Evolutionary conservation across 2,113 vertebrate species (phyloP).

Genomic region (Xiphophorus hellerii): DNA sequence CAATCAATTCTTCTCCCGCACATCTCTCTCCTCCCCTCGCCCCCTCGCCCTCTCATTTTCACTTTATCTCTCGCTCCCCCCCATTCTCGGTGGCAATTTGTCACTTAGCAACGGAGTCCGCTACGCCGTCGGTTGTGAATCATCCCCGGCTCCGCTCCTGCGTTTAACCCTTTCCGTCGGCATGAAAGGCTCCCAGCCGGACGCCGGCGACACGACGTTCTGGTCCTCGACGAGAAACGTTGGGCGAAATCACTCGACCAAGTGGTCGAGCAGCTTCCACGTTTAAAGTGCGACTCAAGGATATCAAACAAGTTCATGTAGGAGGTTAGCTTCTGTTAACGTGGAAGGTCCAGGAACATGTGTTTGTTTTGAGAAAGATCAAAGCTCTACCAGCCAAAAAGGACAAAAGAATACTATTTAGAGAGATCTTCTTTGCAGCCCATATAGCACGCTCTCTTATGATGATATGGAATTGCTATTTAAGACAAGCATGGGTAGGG

Average conservation of each 20-base stretch:
- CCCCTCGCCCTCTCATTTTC: constrained; percentile 38
- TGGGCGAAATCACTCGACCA: background rate
- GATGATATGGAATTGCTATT: constrained; percentile 34
- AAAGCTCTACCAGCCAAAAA: constrained; percentile 20
- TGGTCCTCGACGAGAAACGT: background rate
- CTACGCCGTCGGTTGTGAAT: constrained; percentile 32
- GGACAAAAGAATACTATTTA: constrained; percentile 9
- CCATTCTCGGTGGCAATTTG: constrained; percentile 58
- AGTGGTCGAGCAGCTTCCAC: background rate
- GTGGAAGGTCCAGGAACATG: constrained; percentile 9
- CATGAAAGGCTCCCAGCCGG: background rate
- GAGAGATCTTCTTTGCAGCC: constrained; percentile 14
- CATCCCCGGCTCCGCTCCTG: constrained; percentile 28
- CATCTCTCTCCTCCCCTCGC: constrained; percentile 14
- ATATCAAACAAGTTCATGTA: background rate
- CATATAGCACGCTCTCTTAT: constrained; percentile 10
- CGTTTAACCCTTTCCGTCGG: constrained; percentile 29
- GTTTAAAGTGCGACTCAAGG: no score
- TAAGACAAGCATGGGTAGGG: constrained; percentile 35
- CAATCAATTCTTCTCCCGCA: constrained; percentile 41
- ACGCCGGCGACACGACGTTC: background rate
- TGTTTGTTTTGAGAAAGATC: constrained; percentile 32
- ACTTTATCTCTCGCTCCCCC: constrained; percentile 33
- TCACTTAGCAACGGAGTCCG: constrained; percentile 73
- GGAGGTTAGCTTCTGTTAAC: constrained; percentile 1